Conservation (phyloP, 1,140 invertebrate species). For the Scylla paramamosain region DNA sequence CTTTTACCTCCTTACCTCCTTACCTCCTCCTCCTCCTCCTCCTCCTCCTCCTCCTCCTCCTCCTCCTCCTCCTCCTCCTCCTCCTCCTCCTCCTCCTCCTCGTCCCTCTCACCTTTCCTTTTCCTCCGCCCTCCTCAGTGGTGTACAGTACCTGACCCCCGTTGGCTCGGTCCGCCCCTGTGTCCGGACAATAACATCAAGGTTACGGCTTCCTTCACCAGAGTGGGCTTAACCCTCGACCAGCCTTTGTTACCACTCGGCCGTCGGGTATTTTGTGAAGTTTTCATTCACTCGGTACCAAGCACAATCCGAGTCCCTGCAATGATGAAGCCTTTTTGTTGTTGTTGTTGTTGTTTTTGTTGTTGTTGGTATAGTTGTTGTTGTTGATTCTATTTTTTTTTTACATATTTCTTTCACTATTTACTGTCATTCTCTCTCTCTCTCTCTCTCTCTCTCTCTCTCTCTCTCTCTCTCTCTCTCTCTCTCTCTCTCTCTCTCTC, state of each 20-base stretch:
- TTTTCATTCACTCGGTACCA: background rate
- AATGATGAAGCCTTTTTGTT: too few species aligned
- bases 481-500: too few species aligned
- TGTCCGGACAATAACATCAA: conserved; percentile 6
- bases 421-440: too few species aligned
- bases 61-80: background rate
- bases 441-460: too few species aligned
- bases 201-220: background rate
- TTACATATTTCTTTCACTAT: too few species aligned
- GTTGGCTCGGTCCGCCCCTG: background rate
- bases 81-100: background rate
- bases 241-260: background rate
- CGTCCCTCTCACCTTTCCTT: conserved; percentile 1
- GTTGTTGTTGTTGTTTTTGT: too few species aligned
- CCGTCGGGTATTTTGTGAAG: background rate
- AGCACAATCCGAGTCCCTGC: background rate
- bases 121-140: background rate
- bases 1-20: background rate
- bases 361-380: background rate
- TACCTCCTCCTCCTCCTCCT: background rate
- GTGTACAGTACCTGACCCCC: background rate
- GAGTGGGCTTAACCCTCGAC: background rate
- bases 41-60: background rate
- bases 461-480: too few species aligned
- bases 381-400: too few species aligned